Base-by-base conservation (phyloP, 2,113 vertebrate genomes). In the Tretioscincus oriximinensis region DNA sequence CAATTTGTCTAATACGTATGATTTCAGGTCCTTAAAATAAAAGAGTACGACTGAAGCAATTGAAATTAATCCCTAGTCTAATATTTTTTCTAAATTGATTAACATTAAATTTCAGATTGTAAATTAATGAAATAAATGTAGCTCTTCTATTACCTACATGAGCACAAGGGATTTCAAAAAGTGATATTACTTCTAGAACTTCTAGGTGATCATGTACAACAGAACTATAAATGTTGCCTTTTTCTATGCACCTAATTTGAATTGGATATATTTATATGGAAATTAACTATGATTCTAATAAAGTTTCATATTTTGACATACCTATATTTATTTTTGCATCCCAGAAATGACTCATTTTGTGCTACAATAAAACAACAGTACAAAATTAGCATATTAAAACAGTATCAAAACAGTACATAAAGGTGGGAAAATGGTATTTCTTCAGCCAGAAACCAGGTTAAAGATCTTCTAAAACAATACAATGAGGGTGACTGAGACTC, bases 21-120 rank as follows among this genome's bases (percentile, higher is more conserved):
- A n/a, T 60, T 78, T 69, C 69, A n/a, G 29, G 58, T 31, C 26
- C 29, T 70, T 79, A 79, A 35, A n/a, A 78, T 78, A 70, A 78
- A 51, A 70, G 45, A 58, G 41, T 45, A 45, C 31, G 11, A 64
- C 18, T 63, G 41, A 45, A 58, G 16, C 54, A 18, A 41, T 61
- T 76, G 22, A 41, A 5, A 68, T 58, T 58, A 35, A 78, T 35
- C 31, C 69, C 7, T 69, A 49, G 35, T 8, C 66, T 21, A 9
- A 14, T 41, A 41, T 41, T 70, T 70, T 78, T 3, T 21, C 6
- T 18, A 21, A 16, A 11, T n/a, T 26, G 22, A 41, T 11, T 4
- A 10, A 58, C 9, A n/a, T 78, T 78, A n/a, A 69, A 54, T 9
- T 14, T 8, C 47, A 69, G 29, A 45, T 3, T 8, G 24, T 65